Evolutionary conservation across 2,888 invertebrate genomes (phyloP).

Genomic region (Heliconius ethilla): DNA sequence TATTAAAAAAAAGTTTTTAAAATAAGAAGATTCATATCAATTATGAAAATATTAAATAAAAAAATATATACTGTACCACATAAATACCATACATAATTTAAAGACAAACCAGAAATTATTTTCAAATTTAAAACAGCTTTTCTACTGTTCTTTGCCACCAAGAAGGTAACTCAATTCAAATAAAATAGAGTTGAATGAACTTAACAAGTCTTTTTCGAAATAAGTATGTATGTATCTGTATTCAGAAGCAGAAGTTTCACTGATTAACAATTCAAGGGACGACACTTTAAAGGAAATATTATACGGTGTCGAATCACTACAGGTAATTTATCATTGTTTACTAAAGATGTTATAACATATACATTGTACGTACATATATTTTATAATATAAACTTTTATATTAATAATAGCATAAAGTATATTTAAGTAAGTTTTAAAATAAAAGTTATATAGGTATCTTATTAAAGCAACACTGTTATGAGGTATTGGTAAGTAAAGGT

Average conservation of each 20-base stretch:
- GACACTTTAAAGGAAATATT: constrained; percentile 79
- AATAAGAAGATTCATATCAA: no score
- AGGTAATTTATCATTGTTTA: constrained; percentile 48
- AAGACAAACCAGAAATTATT: neutral
- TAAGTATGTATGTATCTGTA: constrained; percentile 63
- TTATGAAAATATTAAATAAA: neutral
- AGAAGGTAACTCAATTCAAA: neutral
- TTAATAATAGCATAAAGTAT: neutral
- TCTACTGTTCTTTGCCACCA: neutral
- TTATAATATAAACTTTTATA: neutral
- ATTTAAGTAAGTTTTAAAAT: neutral
- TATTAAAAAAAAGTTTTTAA: neutral
- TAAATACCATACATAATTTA: neutral
- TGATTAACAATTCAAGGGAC: constrained; percentile 78
- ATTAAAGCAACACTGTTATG: constrained; percentile 52
- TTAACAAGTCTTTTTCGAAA: constrained; percentile 61
- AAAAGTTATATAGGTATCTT: neutral
- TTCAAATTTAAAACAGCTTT: neutral
- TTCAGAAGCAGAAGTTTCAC: constrained; percentile 71
- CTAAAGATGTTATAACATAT: neutral
- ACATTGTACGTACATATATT: neutral
- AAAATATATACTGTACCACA: neutral
- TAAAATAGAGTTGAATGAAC: constrained; percentile 69
- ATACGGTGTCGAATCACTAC: constrained; percentile 57
- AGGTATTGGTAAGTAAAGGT: constrained; percentile 53